These are phyloP conservation scores for Cherax destructor DNA, from an alignment of 1,140 invertebrate genomes.

Conservation along the genomic window DNA sequence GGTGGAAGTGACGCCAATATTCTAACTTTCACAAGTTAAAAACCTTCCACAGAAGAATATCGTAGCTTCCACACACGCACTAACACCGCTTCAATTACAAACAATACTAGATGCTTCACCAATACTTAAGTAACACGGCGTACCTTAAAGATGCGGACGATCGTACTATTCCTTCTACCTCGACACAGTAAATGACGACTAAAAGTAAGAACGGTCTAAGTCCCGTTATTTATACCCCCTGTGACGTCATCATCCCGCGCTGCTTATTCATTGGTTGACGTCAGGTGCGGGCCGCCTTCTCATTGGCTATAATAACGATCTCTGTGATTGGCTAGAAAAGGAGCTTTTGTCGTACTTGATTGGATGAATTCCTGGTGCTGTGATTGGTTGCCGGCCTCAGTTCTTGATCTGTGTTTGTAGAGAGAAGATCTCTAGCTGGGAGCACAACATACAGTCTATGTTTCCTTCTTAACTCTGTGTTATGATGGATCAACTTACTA, in stretches of 20 bases:
- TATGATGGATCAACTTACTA: too few relatives aligned
- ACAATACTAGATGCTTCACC: too few relatives aligned
- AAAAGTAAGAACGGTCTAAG: conserved; percentile 64
- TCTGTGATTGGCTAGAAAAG: conserved; percentile 42
- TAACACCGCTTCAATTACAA: too few relatives aligned
- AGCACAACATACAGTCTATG: background rate
- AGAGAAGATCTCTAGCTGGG: conserved; percentile 35
- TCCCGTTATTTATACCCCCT: conserved; percentile 53
- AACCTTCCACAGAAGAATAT: background rate
- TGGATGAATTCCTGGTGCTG: conserved; percentile 19
- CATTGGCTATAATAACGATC: conserved; percentile 61
- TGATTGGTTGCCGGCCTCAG: conserved; percentile 56
- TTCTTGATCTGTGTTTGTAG: conserved; percentile 55
- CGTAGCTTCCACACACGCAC: too few relatives aligned
- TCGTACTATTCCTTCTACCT: background rate
- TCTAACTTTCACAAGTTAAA: conserved; percentile 39
- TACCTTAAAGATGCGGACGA: conserved; percentile 32
- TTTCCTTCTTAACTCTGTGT: too few relatives aligned
- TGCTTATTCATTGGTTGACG: conserved; percentile 7
- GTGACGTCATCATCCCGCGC: conserved; percentile 44
- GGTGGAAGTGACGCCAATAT: background rate
- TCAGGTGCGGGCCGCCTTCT: background rate
- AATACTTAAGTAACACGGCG: background rate
- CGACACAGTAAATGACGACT: conserved; percentile 51
- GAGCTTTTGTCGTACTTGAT: conserved; percentile 30